Evolutionary conservation across 2,113 vertebrate species (phyloP).

Genomic region (Pseudorectes ferrugineus): DNA sequence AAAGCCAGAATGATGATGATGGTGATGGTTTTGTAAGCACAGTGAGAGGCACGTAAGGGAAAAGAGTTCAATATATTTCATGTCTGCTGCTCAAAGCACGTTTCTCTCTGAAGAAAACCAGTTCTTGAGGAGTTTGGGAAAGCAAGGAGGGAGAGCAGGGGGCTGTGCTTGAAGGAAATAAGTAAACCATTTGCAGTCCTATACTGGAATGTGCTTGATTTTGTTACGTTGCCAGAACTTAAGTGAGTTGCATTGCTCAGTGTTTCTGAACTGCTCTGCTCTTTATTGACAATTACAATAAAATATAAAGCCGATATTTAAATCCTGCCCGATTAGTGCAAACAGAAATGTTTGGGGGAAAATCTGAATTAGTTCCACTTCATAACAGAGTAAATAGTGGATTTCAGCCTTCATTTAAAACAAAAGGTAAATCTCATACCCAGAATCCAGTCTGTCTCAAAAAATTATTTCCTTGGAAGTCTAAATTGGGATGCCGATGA

Average conservation of each 20-base stretch:
- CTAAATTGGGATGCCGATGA: slow-evolving; percentile 75
- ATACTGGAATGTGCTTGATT: not conserved
- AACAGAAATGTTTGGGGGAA: slow-evolving; percentile 33
- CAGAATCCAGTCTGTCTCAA: slow-evolving; percentile 62
- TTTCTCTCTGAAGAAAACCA: not conserved
- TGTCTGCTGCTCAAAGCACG: not conserved
- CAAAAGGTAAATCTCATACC: slow-evolving; percentile 69
- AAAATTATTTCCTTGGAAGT: slow-evolving; percentile 68
- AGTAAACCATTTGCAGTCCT: not conserved
- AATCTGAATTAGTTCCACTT: slow-evolving; percentile 70
- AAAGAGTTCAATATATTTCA: not conserved
- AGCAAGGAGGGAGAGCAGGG: not conserved
- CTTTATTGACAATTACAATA: slow-evolving; percentile 39
- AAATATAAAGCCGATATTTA: slow-evolving; percentile 8
- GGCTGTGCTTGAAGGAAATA: not conserved
- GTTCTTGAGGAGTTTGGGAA: not conserved
- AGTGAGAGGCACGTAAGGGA: not conserved
- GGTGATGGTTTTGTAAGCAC: not conserved
- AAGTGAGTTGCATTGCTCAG: not conserved
- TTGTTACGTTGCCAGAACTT: not conserved
- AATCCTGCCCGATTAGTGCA: slow-evolving; percentile 15
- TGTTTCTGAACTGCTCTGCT: not conserved
- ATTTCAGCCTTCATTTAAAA: slow-evolving; percentile 69
- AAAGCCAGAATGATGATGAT: not conserved
- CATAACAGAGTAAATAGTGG: slow-evolving; percentile 44